Base-by-base conservation (phyloP, 2,113 vertebrate species). In the Leucoraja erinaceus region DNA sequence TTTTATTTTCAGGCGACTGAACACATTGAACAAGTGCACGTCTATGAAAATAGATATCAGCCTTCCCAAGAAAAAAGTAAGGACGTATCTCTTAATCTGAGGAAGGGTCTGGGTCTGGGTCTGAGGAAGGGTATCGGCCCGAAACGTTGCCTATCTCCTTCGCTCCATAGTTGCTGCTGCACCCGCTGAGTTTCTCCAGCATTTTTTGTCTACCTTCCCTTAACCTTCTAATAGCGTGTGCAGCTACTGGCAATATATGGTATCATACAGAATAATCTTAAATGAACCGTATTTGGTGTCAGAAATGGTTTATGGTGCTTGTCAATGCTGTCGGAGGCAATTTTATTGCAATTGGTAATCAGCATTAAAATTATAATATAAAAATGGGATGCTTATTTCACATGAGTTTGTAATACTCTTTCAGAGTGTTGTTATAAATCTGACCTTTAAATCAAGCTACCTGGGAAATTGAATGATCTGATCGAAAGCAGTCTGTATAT, bases 11-110 rank as follows among this genome's bases (percentile, higher is more conserved):
- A 99, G 99, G 95, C 98, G 99, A 93, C 96, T 99, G 93, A 98
- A 98, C 95, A 99, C 99, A 78, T 95, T 99, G 95, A 99, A 99
- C 96, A 99, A 98, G 97, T 99, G 98, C 94, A 97, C 98, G 96
- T 98, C 98, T 95, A 99, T 99, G 99, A 99, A 99, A 97, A 97
- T 99, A 95, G 98, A 99, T 95, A 96, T 99, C 95, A 98, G 97
- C 96, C 96, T 98, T 94, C 97, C 97, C 95, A 98, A 97, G 95
- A 99, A 98, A 96, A 99, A 98, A 97, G 99, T 98, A 97, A 97
- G 97, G 94, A 56, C 72, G 93, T 22, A 18, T 94, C 76, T 91
- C 33, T 91, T 14, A 72, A 28, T 91, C 54, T 91, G n/a, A n/a
- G n/a, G n/a, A n/a, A n/a, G n/a, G n/a, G n/a, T n/a, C n/a, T n/a